Evolutionary conservation across 2,113 vertebrate species (phyloP), one percentile per base, ranked within the genome.

Genomic region (Monarcha castaneiventris): DNA sequence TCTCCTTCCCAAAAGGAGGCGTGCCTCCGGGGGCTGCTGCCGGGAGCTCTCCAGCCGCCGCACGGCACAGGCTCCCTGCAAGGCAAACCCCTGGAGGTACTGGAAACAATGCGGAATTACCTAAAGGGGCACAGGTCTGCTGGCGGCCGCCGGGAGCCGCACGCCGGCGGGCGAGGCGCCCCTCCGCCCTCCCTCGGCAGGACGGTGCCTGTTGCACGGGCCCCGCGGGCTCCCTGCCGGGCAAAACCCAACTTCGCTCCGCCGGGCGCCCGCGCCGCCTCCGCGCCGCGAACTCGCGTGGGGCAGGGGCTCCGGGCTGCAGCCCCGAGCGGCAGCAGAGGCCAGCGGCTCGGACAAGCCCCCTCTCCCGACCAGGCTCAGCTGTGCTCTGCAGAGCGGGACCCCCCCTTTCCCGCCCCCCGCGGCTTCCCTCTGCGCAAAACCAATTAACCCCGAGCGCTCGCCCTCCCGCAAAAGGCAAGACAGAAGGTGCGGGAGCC

Each of bases 221-320:
- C 88, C 89, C 84, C 81, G 76, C 83, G 56, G 88, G 87, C 72
- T 62, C 86, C 56, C 94, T n/a, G 78, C n/a, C 7, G 56, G 64
- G 86, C 87, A 16, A 63, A 87, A 81, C 37, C n/a, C 68, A 97
- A 97, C 96, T 97, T 97, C 51, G 33, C 84, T 23, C 49, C 55
- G 66, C 66, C 32, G 1, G 44, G 8, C 30, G 1, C 21, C 21
- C 39, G 35, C 54, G 35, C 22, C 9, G 33, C n/a, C 85, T 84
- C 84, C 41, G 82, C 96, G 94, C 87, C 21, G 35, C 64, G 2
- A 86, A 72, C 39, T 43, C 55, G 35, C 8, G 26, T 10, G 13
- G 48, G 43, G 26, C 21, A 26, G 54, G 21, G 43, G 15, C 33
- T 39, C 20, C 17, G 21, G 56, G 63, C 44, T 16, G 48, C 20